A percentile compares a stretch with the other conserved stretches of the same genome.
phyloP scores from a whole-genome alignment of 1,140 invertebrate species.

The Pentalonia nigronervosa region DNA sequence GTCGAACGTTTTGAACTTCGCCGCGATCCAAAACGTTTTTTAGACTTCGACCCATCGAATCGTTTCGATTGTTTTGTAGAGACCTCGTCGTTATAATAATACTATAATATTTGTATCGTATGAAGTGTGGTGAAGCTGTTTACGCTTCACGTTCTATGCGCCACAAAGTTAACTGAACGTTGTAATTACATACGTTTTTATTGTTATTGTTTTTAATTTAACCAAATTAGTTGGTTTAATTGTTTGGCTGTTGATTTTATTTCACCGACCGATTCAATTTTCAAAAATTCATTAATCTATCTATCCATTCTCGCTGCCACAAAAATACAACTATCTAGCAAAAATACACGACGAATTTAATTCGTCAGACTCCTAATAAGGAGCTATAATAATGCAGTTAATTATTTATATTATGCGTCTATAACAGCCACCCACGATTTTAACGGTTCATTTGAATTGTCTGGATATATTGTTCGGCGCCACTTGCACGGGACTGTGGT shows the following conservation, averaged over 20 bases:
- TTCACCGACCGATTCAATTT: neutral
- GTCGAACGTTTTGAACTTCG: neutral
- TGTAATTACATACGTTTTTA: too few relatives aligned
- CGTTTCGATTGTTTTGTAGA: neutral
- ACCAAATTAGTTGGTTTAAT: too few relatives aligned
- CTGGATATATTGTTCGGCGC: neutral
- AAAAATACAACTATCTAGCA: neutral
- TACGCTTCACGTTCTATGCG: too few relatives aligned
- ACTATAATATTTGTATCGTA: neutral
- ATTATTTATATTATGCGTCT: neutral
- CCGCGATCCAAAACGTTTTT: neutral
- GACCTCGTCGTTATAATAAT: neutral
- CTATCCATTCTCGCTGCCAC: neutral
- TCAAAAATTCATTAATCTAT: neutral
- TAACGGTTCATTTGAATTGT: neutral
- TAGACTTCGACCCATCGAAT: neutral
- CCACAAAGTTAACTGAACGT: too few relatives aligned
- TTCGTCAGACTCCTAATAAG: neutral
- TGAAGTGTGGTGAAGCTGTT: neutral
- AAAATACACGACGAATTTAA: neutral
- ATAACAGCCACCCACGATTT: neutral
- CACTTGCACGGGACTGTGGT: neutral
- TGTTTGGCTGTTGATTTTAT: neutral
- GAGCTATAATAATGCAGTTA: neutral
- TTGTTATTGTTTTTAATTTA: too few relatives aligned